Evolutionary conservation across 2,797 vertebrate species (phyloP).

Genomic region (Pangasius djambal): DNA sequence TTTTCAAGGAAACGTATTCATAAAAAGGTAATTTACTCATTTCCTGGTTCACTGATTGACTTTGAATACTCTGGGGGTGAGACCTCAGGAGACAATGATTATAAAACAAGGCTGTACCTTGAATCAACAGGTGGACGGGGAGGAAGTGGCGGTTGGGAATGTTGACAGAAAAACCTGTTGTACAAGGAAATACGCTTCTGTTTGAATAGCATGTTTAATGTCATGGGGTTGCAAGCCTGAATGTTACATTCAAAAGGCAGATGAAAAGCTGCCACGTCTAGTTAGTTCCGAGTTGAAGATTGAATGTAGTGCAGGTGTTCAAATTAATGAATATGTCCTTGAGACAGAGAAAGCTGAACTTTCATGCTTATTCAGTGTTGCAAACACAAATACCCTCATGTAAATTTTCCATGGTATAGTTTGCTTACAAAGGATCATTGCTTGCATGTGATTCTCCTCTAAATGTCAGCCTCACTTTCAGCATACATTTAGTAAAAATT

Average conservation of each 20-base stretch:
- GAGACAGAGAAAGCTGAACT: background rate
- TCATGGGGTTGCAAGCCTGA: background rate
- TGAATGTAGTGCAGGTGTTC: background rate
- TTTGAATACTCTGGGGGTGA: background rate
- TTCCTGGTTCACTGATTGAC: background rate
- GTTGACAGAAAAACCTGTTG: slow-evolving; percentile 69
- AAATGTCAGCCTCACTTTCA: background rate
- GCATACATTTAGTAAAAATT: background rate
- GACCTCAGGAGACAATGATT: background rate
- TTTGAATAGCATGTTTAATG: slow-evolving; percentile 42
- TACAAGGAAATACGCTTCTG: slow-evolving; percentile 67
- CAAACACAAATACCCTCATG: background rate
- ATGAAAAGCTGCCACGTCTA: background rate
- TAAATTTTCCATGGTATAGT: background rate
- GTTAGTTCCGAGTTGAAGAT: background rate
- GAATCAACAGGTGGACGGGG: slow-evolving; percentile 25
- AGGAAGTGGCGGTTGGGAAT: slow-evolving; percentile 42
- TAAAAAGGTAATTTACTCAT: background rate
- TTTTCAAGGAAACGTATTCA: background rate
- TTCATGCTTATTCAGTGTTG: background rate
- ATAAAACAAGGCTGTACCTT: slow-evolving; percentile 4
- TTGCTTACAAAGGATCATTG: background rate
- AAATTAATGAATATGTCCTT: background rate
- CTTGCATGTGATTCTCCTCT: background rate
- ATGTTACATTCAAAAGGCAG: background rate